Base-by-base conservation (phyloP, 1,140 invertebrate genomes). In the Paraescarpia echinospica region DNA sequence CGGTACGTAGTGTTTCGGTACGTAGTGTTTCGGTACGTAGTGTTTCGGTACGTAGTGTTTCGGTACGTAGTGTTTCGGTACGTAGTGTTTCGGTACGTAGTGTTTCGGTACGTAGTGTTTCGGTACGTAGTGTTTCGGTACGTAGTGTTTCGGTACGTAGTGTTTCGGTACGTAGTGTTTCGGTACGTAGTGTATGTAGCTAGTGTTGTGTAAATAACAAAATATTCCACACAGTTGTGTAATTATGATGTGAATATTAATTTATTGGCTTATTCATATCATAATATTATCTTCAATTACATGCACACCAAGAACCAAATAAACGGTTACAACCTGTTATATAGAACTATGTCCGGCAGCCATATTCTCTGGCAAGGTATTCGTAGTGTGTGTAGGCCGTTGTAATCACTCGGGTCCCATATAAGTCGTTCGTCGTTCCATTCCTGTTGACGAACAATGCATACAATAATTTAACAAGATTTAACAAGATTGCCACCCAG, bases 321-420 rank as follows among this genome's bases (percentile, higher is more conserved):
- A 51, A 51, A 77, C 9, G 59, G n/a, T 91, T 12, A 35, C 48
- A 94, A 97, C 96, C 96, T 97, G 95, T 97, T 97, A 93, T 97
- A 97, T 0, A 97, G 95, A 9, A 97, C 97, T 93, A 97, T 97
- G 93, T 97, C 97, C 94, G 97, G 97, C 6, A 97, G 95, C 97
- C 97, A 97, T 34, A 97, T 95, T 91, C 95, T 95, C 77, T 96
- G 95, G 93, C 96, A 96, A 1, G 97, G 97, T n/a, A 97, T 94
- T 8, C 97, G 94, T 51, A 97, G 95, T 33, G 95, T 96, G 89
- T 95, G 95, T 33, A 97, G 93, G 34, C 96, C 96, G 91, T 95
- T 95, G 94, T 95, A 97, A 22, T 97, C 96, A 14, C 93, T 93
- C 33, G 96, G 96, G 93, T 97, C 95, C 97, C 97, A 97, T 2